Conservation (phyloP, 2,797 vertebrate species). For the Muraenolepis orangiensis region DNA sequence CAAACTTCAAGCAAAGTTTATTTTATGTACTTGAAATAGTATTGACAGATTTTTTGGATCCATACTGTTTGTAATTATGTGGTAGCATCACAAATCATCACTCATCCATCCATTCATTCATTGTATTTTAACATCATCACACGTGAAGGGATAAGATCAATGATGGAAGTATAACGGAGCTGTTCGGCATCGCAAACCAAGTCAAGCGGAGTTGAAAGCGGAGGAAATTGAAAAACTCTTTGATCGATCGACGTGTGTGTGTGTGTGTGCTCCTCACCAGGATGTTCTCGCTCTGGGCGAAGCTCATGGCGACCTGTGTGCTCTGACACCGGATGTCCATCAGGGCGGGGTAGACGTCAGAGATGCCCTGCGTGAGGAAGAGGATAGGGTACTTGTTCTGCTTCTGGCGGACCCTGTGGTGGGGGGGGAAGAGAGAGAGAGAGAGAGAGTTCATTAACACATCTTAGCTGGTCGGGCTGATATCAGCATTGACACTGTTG, state of each 20-base stretch:
- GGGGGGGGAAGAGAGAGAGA: too few species aligned
- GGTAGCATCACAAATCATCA: not conserved
- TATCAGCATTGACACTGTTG: not conserved
- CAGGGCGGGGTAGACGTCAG: slow-evolving; percentile 85
- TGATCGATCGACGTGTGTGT: not conserved
- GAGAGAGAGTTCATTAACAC: not conserved
- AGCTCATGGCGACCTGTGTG: slow-evolving; percentile 91
- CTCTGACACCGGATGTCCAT: slow-evolving; percentile 93
- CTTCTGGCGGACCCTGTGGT: slow-evolving; percentile 88
- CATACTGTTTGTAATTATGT: not conserved
- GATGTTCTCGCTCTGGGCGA: slow-evolving; percentile 94
- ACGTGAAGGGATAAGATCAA: not conserved
- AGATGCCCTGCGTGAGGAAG: slow-evolving; percentile 94
- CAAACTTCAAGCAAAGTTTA: not conserved
- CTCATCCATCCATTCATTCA: too few species aligned
- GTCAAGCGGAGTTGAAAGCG: too few species aligned
- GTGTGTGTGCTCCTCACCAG: slow-evolving; percentile 75
- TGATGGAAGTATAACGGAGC: too few species aligned
- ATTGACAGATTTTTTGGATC: not conserved
- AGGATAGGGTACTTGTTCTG: slow-evolving; percentile 98
- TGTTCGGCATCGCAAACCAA: too few species aligned
- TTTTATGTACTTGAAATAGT: too few species aligned
- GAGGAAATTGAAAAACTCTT: too few species aligned
- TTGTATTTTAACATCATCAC: not conserved
- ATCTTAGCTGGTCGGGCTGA: not conserved